Conservation (phyloP, 2,888 invertebrate species). For the Oegoconia quadripuncta region DNA sequence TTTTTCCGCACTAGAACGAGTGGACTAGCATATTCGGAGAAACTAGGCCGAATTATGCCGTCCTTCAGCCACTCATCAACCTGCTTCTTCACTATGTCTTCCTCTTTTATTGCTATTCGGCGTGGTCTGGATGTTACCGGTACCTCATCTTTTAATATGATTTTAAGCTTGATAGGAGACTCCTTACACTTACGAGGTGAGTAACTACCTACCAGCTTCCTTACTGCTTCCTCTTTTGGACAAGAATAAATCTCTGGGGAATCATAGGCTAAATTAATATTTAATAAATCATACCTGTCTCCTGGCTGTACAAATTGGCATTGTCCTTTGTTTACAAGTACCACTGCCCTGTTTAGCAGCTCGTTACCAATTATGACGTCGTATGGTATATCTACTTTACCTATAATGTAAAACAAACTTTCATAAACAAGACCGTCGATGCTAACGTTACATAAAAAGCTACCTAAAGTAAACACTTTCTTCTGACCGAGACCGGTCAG, state of each 20-base stretch:
- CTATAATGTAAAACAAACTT: too few relatives aligned
- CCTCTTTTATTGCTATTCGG: slow-evolving; percentile 16
- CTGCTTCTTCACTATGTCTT: slow-evolving; percentile 17
- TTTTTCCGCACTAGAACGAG: slow-evolving; percentile 18
- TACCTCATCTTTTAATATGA: slow-evolving; percentile 21
- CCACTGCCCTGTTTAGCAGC: too few relatives aligned
- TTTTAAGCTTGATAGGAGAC: slow-evolving; percentile 19
- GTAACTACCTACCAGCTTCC: slow-evolving; percentile 5
- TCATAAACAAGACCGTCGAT: too few relatives aligned
- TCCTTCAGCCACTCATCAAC: slow-evolving; percentile 16
- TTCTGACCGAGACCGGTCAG: too few relatives aligned
- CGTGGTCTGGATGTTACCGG: slow-evolving; percentile 23
- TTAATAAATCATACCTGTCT: neutral
- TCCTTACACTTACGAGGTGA: slow-evolving; percentile 13
- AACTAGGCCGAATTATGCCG: slow-evolving; percentile 16
- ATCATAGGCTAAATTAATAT: neutral
- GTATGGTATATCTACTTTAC: too few relatives aligned
- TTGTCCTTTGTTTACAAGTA: neutral
- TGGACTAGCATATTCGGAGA: slow-evolving; percentile 17
- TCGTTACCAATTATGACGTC: too few relatives aligned
- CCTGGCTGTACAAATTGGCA: neutral
- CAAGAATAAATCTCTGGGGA: too few relatives aligned
- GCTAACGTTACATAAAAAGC: too few relatives aligned
- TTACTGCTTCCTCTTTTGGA: neutral
- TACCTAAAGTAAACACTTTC: too few relatives aligned